phyloP scores from a whole-genome alignment of 2,888 invertebrate genomes.

The Watsonalla binaria region DNA sequence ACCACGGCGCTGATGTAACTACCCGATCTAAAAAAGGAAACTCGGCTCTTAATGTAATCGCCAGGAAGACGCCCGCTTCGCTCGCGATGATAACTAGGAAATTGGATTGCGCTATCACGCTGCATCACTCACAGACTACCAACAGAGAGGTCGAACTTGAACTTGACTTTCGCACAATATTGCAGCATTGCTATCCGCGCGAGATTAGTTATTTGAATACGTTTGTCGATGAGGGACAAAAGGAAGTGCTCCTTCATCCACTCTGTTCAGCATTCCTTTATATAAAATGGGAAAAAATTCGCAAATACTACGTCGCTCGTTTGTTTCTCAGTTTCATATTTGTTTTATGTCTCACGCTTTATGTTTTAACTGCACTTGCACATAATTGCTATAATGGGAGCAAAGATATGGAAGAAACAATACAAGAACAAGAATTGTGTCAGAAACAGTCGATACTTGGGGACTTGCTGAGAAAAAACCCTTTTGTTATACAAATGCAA shows the following conservation, averaged over 20 bases:
- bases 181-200: constrained; percentile 89
- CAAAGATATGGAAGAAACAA: constrained; percentile 85
- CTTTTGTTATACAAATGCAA: constrained; percentile 87
- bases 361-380: constrained; percentile 89
- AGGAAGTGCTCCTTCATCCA: constrained; percentile 91
- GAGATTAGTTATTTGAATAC: constrained; percentile 93
- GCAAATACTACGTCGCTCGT: constrained; percentile 90
- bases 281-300: constrained; percentile 93
- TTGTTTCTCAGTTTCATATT: constrained; percentile 88
- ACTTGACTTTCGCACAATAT: constrained; percentile 88
- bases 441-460: constrained; percentile 88
- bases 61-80: constrained; percentile 91
- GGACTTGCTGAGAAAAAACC: constrained; percentile 85
- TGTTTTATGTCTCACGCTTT: constrained; percentile 87
- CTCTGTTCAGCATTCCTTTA: constrained; percentile 92
- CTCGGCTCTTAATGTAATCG: constrained; percentile 90
- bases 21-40: constrained; percentile 92
- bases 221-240: constrained; percentile 93
- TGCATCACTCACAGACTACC: constrained; percentile 88
- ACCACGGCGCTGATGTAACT: constrained; percentile 93
- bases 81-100: constrained; percentile 90
- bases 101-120: constrained; percentile 87
- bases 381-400: constrained; percentile 92
- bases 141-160: constrained; percentile 89
- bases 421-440: constrained; percentile 85